A percentile compares a stretch with the other conserved stretches of the same genome.
Evolutionary conservation across 2,113 vertebrate genomes (phyloP).

Genomic region (Oostethus manadensis): DNA sequence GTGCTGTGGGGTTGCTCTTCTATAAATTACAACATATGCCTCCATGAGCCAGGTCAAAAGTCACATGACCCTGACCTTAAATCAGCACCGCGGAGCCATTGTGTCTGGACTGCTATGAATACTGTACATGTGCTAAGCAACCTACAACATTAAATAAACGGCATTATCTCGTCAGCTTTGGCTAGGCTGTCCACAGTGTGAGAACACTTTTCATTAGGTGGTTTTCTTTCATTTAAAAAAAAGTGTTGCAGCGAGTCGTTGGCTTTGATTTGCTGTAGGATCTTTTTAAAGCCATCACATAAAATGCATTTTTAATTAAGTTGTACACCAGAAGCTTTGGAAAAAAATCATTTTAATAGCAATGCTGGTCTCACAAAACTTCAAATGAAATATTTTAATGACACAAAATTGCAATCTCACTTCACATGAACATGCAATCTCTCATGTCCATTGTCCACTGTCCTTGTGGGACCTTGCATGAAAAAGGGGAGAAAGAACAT

Average conservation of each 20-base stretch:
- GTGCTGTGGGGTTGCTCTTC: conserved; percentile 48
- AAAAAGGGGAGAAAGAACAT: too few species aligned
- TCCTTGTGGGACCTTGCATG: too few species aligned
- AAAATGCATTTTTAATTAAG: too few species aligned
- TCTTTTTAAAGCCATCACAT: conserved; percentile 5
- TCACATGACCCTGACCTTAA: not conserved
- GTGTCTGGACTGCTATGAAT: conserved; percentile 46
- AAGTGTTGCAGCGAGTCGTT: conserved; percentile 50
- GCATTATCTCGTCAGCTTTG: conserved; percentile 42
- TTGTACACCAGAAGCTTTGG: not conserved
- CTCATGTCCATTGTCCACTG: too few species aligned
- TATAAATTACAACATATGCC: conserved; percentile 35
- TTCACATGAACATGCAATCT: too few species aligned
- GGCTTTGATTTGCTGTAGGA: conserved; percentile 42
- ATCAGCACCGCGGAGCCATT: conserved; percentile 24
- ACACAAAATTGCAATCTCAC: too few species aligned
- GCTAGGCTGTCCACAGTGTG: conserved; percentile 55
- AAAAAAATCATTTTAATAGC: not conserved
- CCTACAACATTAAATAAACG: conserved; percentile 45
- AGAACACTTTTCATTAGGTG: conserved; percentile 44
- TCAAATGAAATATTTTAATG: too few species aligned
- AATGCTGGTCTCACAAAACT: not conserved
- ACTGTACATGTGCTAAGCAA: conserved; percentile 36
- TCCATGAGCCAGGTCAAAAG: conserved; percentile 27
- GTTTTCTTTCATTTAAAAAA: conserved; percentile 17